Conservation (phyloP, 2,797 vertebrate species). For the Peromyscus nudipes region DNA sequence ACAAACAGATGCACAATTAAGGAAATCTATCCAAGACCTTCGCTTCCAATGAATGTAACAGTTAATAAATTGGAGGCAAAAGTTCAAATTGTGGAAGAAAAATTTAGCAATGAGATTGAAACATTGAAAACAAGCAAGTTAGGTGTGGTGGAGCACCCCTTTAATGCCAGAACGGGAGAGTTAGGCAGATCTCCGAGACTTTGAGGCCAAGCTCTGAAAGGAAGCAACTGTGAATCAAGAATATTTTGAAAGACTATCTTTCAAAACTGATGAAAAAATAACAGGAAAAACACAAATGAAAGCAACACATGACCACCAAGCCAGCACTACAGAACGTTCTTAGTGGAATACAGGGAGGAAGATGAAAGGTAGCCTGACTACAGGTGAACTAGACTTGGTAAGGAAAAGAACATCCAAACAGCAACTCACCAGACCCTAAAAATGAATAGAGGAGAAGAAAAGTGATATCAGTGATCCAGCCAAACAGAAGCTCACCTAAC, state of each 20-base stretch:
- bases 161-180: not conserved
- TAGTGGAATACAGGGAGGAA: not conserved
- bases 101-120: not conserved
- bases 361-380: not conserved
- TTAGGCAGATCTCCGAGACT: not conserved
- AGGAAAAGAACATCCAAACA: not conserved
- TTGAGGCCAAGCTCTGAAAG: not conserved
- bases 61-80: not conserved
- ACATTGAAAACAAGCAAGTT: not conserved
- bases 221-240: not conserved
- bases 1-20: not conserved
- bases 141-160: not conserved
- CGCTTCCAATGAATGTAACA: not conserved
- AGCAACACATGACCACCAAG: not conserved
- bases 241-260: not conserved
- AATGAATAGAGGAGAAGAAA: not conserved
- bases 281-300: not conserved
- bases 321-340: not conserved
- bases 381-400: not conserved
- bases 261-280: not conserved
- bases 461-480: not conserved
- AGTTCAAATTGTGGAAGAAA: not conserved
- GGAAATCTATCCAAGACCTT: not conserved
- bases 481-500: not conserved
- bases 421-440: not conserved